Conservation (phyloP, 2,888 invertebrate genomes). For the Buathra laborator region DNA sequence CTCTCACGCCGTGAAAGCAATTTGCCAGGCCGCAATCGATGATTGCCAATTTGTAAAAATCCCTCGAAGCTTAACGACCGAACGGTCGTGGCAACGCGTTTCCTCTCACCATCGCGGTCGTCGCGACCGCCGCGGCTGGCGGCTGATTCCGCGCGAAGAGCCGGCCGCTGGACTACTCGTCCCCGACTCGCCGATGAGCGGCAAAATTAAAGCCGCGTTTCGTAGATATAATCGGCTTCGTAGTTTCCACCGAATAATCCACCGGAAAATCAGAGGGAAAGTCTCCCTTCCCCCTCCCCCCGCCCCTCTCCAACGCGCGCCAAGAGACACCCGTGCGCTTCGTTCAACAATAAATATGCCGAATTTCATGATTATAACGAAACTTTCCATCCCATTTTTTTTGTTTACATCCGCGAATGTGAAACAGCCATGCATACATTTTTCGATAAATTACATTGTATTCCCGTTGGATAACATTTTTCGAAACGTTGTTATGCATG, state of each 20-base stretch:
- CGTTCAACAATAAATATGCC: constrained; percentile 38
- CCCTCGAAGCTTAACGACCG: constrained; percentile 74
- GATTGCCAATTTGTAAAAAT: constrained; percentile 83
- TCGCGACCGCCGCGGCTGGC: constrained; percentile 25
- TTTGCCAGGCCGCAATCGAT: constrained; percentile 78
- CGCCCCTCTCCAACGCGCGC: background rate
- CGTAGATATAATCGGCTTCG: constrained; percentile 68
- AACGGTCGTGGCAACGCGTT: constrained; percentile 60
- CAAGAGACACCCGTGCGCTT: background rate
- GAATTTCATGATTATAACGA: background rate
- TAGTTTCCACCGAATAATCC: constrained; percentile 67
- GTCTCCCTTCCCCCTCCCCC: background rate
- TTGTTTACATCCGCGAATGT: background rate
- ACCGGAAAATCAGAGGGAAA: constrained; percentile 19
- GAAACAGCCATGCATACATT: constrained; percentile 1
- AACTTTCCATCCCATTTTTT: background rate
- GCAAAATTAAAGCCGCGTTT: constrained; percentile 63
- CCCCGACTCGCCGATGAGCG: constrained; percentile 41
- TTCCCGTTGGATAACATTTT: background rate
- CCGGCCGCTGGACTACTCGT: constrained; percentile 45
- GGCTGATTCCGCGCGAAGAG: constrained; percentile 59
- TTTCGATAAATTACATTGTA: constrained; percentile 1
- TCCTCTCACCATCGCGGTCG: constrained; percentile 33
- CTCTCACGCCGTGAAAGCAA: constrained; percentile 73
- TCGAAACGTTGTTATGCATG: background rate